phyloP scores from a whole-genome alignment of 92 coral and sea anemone genomes.

The Phymanthus crucifer region DNA sequence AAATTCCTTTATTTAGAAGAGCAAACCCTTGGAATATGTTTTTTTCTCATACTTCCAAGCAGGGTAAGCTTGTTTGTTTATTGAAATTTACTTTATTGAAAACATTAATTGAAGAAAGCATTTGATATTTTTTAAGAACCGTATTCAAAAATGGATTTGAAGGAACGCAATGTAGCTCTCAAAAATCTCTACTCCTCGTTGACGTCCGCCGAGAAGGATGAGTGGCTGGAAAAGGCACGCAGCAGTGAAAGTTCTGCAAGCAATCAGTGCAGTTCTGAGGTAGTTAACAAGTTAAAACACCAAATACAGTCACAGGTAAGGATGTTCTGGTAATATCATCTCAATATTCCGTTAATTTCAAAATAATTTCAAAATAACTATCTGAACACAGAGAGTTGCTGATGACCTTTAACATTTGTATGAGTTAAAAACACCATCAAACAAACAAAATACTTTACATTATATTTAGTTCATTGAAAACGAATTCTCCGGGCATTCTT shows the following conservation, averaged over 20 bases:
- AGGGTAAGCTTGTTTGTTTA: conserved; percentile 9
- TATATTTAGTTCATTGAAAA: background rate
- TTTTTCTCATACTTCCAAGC: conserved; percentile 6
- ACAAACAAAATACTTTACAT: background rate
- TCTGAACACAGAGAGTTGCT: background rate
- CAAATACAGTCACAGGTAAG: conserved; percentile 24
- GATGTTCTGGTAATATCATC: background rate
- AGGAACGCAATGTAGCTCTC: conserved; percentile 4
- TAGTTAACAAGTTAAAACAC: conserved; percentile 5
- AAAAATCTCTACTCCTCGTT: conserved; percentile 5
- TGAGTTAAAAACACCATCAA: background rate
- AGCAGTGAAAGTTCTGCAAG: background rate
- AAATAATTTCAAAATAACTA: background rate
- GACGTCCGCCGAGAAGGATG: conserved; percentile 2
- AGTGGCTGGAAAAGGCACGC: conserved; percentile 15
- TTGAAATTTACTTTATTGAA: background rate
- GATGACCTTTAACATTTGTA: background rate
- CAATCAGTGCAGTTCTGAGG: conserved; percentile 19
- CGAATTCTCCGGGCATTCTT: background rate
- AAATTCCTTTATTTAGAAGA: conserved; percentile 15
- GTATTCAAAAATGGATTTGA: conserved; percentile 4
- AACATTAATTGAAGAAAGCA: background rate
- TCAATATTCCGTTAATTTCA: background rate
- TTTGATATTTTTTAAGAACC: conserved; percentile 14
- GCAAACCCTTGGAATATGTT: conserved; percentile 19